These are phyloP conservation scores for Schizothorax lantsangensis DNA, from an alignment of 2,797 vertebrate genomes.

Conservation along the genomic window DNA sequence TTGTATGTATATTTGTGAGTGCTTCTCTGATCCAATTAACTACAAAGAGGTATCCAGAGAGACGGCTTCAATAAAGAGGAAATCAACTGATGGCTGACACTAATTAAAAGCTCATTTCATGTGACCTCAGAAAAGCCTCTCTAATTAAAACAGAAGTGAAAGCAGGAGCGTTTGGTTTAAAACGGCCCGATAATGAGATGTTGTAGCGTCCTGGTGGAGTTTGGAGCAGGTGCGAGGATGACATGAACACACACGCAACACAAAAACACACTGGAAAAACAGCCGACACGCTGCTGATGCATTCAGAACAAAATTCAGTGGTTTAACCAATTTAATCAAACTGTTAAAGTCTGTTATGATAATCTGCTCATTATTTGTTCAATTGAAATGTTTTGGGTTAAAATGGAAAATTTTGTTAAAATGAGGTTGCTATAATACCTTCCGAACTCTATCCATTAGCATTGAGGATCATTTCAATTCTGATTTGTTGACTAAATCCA, in stretches of 20 bases:
- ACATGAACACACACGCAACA: slow-evolving; percentile 58
- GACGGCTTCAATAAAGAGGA: slow-evolving; percentile 58
- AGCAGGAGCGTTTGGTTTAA: slow-evolving; percentile 69
- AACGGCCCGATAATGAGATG: slow-evolving; percentile 74
- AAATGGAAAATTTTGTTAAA: not conserved
- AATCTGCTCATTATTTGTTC: not conserved
- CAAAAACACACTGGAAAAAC: slow-evolving; percentile 39
- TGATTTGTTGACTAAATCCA: not conserved
- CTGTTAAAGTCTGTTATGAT: not conserved
- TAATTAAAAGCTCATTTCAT: slow-evolving; percentile 75
- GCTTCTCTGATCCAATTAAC: slow-evolving; percentile 58
- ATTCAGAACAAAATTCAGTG: slow-evolving; percentile 3
- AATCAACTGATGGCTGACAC: slow-evolving; percentile 66
- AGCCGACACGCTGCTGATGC: slow-evolving; percentile 27
- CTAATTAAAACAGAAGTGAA: slow-evolving; percentile 72
- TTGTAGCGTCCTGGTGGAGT: slow-evolving; percentile 65
- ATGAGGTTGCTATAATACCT: no score
- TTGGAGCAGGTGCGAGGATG: slow-evolving; percentile 67
- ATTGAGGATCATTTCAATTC: not conserved
- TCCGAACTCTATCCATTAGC: not conserved
- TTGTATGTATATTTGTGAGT: slow-evolving; percentile 59
- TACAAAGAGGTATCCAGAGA: slow-evolving; percentile 61
- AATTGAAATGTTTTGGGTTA: not conserved
- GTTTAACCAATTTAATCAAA: not conserved
- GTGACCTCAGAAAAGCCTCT: slow-evolving; percentile 71